phyloP scores from a whole-genome alignment of 2,113 vertebrate genomes.

The Mobula birostris region DNA sequence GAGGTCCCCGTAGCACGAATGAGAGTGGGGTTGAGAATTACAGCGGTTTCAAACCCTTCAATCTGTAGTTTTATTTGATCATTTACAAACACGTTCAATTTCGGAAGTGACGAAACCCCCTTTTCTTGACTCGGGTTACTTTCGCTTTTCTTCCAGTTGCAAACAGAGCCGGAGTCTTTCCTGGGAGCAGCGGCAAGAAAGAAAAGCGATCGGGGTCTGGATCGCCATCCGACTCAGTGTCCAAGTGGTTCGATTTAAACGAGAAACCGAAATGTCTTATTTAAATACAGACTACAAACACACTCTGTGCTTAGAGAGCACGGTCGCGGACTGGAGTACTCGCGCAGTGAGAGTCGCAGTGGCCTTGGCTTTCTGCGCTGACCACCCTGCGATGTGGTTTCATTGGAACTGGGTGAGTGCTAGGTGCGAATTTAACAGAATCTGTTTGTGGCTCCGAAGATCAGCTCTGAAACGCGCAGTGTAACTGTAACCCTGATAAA shows the following conservation, averaged over 20 bases:
- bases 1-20: too few relatives aligned
- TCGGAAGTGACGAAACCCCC: not conserved
- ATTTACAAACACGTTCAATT: not conserved
- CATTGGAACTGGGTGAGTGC: too few relatives aligned
- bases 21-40: too few relatives aligned
- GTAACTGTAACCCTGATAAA: not conserved
- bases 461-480: not conserved
- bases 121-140: not conserved
- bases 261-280: not conserved
- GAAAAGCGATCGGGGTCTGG: not conserved
- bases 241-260: not conserved
- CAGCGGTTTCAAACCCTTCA: too few relatives aligned
- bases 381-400: too few relatives aligned
- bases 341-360: not conserved
- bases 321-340: not conserved
- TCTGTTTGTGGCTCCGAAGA: not conserved
- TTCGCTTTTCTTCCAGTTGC: not conserved
- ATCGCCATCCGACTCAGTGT: not conserved
- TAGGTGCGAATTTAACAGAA: too few relatives aligned
- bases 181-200: not conserved
- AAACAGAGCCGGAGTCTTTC: not conserved
- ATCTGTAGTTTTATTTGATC: not conserved
- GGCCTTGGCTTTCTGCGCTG: not conserved
- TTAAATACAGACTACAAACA: not conserved
- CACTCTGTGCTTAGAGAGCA: not conserved